Evolutionary conservation across 2,888 invertebrate species (phyloP).

Genomic region (Synergus laeviventris): DNA sequence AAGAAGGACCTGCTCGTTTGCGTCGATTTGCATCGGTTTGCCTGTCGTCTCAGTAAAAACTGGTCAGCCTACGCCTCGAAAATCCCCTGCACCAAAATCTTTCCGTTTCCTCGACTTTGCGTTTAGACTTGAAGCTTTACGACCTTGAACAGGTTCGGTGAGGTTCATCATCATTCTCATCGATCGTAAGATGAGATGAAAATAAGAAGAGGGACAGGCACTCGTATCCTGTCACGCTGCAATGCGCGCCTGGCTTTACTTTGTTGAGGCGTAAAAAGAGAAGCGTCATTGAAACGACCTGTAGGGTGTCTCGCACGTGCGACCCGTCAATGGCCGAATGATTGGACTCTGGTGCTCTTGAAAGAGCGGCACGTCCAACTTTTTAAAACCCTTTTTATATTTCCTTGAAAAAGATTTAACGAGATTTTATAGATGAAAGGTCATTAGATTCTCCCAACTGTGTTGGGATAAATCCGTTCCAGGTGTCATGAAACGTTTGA

Average conservation of each 20-base stretch:
- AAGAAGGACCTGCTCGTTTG: slow-evolving; percentile 9
- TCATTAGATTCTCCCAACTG: too few relatives aligned
- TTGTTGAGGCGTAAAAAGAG: slow-evolving; percentile 2
- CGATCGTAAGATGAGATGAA: not conserved
- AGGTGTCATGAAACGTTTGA: too few relatives aligned
- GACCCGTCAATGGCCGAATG: slow-evolving; percentile 12
- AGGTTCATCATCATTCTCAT: slow-evolving; percentile 2
- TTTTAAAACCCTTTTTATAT: not conserved
- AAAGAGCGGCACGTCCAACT: slow-evolving; percentile 28
- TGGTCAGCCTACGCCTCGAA: not conserved
- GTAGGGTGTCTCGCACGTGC: slow-evolving; percentile 27
- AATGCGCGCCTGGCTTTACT: not conserved
- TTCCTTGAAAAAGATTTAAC: not conserved
- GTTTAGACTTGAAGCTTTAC: not conserved
- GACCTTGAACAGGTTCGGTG: not conserved
- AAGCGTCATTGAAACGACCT: slow-evolving; percentile 33
- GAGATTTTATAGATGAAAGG: not conserved
- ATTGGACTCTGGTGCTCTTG: slow-evolving; percentile 19
- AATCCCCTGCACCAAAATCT: not conserved
- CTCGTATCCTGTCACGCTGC: slow-evolving; percentile 10
- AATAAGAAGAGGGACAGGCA: not conserved
- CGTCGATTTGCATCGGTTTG: slow-evolving; percentile 11
- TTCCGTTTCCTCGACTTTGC: not conserved
- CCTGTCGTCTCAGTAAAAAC: slow-evolving; percentile 17
- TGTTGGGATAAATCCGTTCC: too few relatives aligned